Evolutionary conservation across 2,113 vertebrate species (phyloP), one percentile per base, ranked within the genome.

Genomic region (Corythornis madagascariensis): DNA sequence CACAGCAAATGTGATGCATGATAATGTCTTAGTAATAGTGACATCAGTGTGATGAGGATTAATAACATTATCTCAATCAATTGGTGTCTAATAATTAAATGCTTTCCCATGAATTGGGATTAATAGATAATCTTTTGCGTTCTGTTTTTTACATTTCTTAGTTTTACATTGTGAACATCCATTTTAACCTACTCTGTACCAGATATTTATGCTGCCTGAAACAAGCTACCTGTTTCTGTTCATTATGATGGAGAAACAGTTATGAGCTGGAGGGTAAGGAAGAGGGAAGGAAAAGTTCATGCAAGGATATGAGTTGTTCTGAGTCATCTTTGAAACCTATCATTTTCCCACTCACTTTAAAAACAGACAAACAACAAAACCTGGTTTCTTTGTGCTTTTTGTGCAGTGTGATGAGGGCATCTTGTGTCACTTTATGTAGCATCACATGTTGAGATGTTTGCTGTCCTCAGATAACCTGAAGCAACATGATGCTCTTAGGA

Each of bases 381-480:
- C 70, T 64, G 63, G 13, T 55, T 91, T 86, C 56, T 79, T 67
- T 89, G 50, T 87, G 67, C 56, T 66, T 80, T 93, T 86, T 71
- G 52, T 80, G 47, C 65, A 60, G 59, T 43, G 21, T 89, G 72
- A 67, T 82, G 65, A 76, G 50, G 38, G 33, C 14, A 1, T 91
- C 74, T 61, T 89, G 11, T 90, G 85, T 91, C 92, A 93, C 40
- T 86, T 88, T 48, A 33, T 70, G 83, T 82, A 84, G 50, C n/a
- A 81, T 88, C 91, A 66, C n/a, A 80, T 69, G 48, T 43, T 61
- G 70, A 82, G 20, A 60, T 88, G 7, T 74, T 92, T 90, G 60
- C 28, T 96, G 63, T 89, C 93, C 91, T 96, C 9, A 1, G 35
- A 88, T 93, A 94, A 93, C 85, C 79, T 88, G 38, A 81, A 86